Base-by-base conservation (phyloP, 1,140 invertebrate species). In the Drosophila sp. region DNA sequence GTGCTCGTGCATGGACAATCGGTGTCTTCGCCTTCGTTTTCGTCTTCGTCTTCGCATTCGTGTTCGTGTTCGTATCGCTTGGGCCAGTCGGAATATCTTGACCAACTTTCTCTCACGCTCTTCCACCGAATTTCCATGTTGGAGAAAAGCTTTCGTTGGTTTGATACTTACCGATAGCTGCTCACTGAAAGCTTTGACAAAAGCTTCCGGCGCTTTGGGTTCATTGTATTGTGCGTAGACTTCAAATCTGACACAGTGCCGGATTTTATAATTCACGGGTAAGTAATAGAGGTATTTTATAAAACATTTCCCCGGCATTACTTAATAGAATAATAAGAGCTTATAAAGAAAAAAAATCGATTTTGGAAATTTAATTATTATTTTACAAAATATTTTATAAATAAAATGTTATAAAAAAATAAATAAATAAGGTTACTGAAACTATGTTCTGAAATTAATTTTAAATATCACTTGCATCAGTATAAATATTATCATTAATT, bases 1-100 rank as follows among this genome's bases (percentile, higher is more conserved):
- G 13, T 14, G 16, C 34, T 72, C 70, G 63, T 56, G 27, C 73
- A 84, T 84, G 82, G 82, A 87, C 32, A 84, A 50, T 59, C 74
- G 65, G 72, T 50, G 54, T 36, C n/a, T n/a, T n/a, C n/a, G n/a
- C n/a, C n/a, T n/a, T 80, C 69, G 73, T 43, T 34, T 67, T 46
- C 53, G 51, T 51, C 6, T 38, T 46, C 13, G 27, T 57, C n/a
- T n/a, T n/a, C n/a, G n/a, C n/a, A n/a, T n/a, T 80, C 69, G 73
- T 43, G 34, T 67, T 46, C 53, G 51, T 51, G 7, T 38, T 46
- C 13, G 27, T 57, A 25, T 46, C 14, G 13, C 40, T 43, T 64
- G 45, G 45, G 45, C 29, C 34, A 32, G 3, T 9, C 53, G 48
- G 58, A 70, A 51, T 27, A 45, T 48, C 8, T 41, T 51, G 7